phyloP scores from a whole-genome alignment of 2,113 vertebrate genomes.

The Apteryx owenii region DNA sequence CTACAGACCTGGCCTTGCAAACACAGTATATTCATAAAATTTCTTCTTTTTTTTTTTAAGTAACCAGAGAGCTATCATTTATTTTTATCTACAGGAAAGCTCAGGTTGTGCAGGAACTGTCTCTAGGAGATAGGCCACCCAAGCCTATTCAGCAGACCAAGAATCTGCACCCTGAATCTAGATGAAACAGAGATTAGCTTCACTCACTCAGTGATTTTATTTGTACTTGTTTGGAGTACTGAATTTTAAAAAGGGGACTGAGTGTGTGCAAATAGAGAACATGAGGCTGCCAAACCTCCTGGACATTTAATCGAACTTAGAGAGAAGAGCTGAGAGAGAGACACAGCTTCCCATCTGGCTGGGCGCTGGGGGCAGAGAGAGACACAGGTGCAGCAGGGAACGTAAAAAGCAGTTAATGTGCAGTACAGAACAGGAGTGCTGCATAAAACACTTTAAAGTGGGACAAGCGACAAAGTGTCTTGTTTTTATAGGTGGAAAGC shows the following conservation, averaged over 20 bases:
- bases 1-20: neutral
- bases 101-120: neutral
- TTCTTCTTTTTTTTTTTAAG: neutral
- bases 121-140: neutral
- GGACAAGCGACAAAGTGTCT: neutral
- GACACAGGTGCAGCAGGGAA: conserved; percentile 13
- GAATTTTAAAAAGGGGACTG: neutral
- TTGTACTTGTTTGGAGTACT: neutral
- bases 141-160: neutral
- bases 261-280: neutral
- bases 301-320: neutral
- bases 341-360: neutral
- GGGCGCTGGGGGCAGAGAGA: neutral
- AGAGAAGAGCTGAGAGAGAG: neutral
- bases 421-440: neutral
- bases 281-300: neutral
- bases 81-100: neutral
- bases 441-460: neutral
- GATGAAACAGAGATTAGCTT: neutral
- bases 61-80: neutral
- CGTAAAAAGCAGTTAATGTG: neutral
- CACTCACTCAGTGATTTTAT: neutral
- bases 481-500: conserved; percentile 2
- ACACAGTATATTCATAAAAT: neutral
- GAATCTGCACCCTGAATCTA: neutral